Percentiles rank a stretch among this genome's conserved stretches.
These are phyloP conservation scores for Thunnus albacares DNA, from an alignment of 2,797 vertebrate species.

Conservation along the genomic window DNA sequence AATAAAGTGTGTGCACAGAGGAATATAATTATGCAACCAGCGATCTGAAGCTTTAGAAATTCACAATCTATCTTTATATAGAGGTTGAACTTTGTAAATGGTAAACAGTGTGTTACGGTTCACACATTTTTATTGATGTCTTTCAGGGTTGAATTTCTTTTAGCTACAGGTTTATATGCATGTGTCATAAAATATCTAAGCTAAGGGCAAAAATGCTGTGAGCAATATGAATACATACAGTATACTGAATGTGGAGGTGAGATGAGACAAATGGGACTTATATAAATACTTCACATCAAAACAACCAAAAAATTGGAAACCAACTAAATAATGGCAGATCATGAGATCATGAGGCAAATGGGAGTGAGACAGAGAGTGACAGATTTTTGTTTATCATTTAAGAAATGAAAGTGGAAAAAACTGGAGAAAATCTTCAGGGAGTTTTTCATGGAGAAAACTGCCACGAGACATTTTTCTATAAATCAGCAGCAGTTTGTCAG, in stretches of 20 bases:
- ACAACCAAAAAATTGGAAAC: background rate
- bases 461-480: background rate
- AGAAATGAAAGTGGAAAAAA: background rate
- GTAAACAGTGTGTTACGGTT: background rate
- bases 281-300: too few relatives aligned
- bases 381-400: background rate
- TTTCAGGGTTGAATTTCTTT: background rate
- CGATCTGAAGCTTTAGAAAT: slow-evolving; percentile 13
- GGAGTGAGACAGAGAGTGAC: background rate
- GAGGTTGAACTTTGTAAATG: background rate
- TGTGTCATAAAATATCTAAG: too few relatives aligned
- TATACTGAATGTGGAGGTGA: background rate
- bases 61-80: background rate
- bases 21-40: slow-evolving; percentile 48
- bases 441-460: background rate
- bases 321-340: background rate
- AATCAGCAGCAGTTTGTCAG: background rate
- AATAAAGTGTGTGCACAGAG: slow-evolving; percentile 26
- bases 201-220: background rate
- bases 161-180: too few relatives aligned
- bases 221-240: too few relatives aligned
- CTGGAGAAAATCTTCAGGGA: background rate
- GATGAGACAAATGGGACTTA: background rate
- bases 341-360: background rate
- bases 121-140: background rate